Percentiles rank a stretch among this genome's conserved stretches.
Conservation (phyloP, 2,888 invertebrate species). For the Synergus japonicus region DNA sequence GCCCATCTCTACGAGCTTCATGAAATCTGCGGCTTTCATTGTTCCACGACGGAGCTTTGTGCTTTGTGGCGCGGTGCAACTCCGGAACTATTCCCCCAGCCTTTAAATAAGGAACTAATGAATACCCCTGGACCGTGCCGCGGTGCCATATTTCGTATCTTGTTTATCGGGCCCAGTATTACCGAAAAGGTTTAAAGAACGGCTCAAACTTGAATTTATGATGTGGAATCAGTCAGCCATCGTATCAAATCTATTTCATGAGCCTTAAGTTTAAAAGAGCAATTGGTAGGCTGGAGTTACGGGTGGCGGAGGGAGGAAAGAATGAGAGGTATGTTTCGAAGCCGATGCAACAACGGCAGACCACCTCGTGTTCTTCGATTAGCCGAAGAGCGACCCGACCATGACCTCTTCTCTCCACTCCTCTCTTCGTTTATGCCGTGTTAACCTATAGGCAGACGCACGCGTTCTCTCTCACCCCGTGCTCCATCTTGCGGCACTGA, state of each 20-base stretch:
- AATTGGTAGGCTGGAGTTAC: background rate
- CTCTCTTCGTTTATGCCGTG: conserved; percentile 61
- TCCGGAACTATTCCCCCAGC: conserved; percentile 75
- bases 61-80: conserved; percentile 73
- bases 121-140: conserved; percentile 68
- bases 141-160: conserved; percentile 52
- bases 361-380: conserved; percentile 74
- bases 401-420: conserved; percentile 71
- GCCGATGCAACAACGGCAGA: conserved; percentile 58
- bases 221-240: background rate
- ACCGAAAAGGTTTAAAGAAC: background rate
- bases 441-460: conserved; percentile 65
- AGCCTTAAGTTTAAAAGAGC: background rate
- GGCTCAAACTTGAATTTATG: background rate
- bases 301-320: background rate
- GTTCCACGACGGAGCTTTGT: conserved; percentile 74
- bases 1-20: conserved; percentile 74
- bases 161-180: conserved; percentile 48
- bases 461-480: conserved; percentile 66
- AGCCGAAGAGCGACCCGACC: conserved; percentile 76
- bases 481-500: conserved; percentile 79
- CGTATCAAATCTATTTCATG: background rate
- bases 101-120: conserved; percentile 77
- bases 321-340: conserved; percentile 16
- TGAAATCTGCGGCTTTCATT: conserved; percentile 76